A percentile compares a stretch with the other conserved stretches of the same genome.
phyloP scores from a whole-genome alignment of 64 coral and sea anemone species.

The Porites lutea region DNA sequence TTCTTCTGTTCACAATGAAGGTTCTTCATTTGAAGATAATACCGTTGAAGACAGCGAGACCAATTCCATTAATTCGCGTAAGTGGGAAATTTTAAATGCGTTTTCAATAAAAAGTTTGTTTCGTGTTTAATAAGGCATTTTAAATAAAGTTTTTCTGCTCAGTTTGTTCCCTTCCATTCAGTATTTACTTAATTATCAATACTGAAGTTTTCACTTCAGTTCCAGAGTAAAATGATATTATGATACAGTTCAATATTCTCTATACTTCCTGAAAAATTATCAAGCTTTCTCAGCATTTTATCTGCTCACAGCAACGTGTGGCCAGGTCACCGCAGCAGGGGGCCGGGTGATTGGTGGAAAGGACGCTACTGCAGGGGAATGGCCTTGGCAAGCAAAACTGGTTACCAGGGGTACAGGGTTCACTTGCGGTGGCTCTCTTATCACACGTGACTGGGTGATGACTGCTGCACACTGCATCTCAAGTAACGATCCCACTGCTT shows the following conservation, averaged over 20 bases:
- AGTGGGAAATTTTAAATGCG: background rate
- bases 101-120: too few species aligned
- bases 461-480: constrained; percentile 69
- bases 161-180: too few species aligned
- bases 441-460: constrained; percentile 47
- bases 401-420: constrained; percentile 2
- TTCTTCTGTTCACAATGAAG: background rate
- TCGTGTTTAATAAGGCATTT: too few species aligned
- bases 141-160: too few species aligned
- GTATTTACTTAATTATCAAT: too few species aligned
- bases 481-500: background rate
- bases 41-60: background rate
- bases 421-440: constrained; percentile 61
- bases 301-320: constrained; percentile 33
- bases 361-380: constrained; percentile 36
- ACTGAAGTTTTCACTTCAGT: background rate
- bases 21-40: background rate
- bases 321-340: background rate
- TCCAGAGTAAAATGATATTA: too few species aligned
- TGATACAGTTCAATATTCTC: too few species aligned
- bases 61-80: background rate
- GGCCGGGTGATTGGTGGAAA: constrained; percentile 44
- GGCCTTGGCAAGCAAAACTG: constrained; percentile 66
- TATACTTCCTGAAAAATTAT: too few species aligned
- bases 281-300: background rate